Conservation (phyloP, 2,888 invertebrate genomes). For the Hirudinaria manillensis region DNA sequence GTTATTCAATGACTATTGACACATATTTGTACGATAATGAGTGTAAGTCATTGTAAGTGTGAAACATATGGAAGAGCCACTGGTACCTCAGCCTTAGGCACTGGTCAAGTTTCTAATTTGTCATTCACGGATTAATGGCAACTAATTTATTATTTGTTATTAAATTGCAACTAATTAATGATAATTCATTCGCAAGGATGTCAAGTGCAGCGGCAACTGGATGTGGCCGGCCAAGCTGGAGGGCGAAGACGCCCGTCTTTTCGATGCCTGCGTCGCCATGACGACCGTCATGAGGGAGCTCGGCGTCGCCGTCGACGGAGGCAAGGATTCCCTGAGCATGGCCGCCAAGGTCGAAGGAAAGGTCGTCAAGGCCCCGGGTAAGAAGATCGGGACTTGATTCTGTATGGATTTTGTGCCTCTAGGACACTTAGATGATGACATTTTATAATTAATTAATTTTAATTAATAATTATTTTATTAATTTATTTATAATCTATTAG, state of each 20-base stretch:
- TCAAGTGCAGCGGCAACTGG: constrained; percentile 99
- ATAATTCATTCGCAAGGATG: constrained; percentile 62
- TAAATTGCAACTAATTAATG: too few species aligned
- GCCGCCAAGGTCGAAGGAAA: constrained; percentile 74
- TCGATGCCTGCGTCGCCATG: constrained; percentile 80
- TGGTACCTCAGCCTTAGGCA: too few species aligned
- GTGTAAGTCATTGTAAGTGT: too few species aligned
- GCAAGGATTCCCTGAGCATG: constrained; percentile 96
- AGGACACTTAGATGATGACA: not conserved
- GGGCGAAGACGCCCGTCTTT: constrained; percentile 81
- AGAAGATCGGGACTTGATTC: too few species aligned
- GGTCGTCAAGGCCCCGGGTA: constrained; percentile 61
- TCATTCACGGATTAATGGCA: too few species aligned
- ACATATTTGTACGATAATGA: too few species aligned
- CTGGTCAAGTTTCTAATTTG: too few species aligned
- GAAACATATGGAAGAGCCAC: too few species aligned
- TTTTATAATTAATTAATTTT: not conserved
- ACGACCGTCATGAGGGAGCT: constrained; percentile 74
- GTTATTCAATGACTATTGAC: too few species aligned
- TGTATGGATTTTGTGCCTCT: not conserved
- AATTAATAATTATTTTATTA: not conserved
- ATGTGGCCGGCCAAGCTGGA: constrained; percentile 98
- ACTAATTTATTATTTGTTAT: too few species aligned
- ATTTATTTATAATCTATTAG: too few species aligned
- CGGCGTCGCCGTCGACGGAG: constrained; percentile 87